phyloP scores from a whole-genome alignment of 53 echinoderm and acorn worm genomes.

The Zoroaster sp. region DNA sequence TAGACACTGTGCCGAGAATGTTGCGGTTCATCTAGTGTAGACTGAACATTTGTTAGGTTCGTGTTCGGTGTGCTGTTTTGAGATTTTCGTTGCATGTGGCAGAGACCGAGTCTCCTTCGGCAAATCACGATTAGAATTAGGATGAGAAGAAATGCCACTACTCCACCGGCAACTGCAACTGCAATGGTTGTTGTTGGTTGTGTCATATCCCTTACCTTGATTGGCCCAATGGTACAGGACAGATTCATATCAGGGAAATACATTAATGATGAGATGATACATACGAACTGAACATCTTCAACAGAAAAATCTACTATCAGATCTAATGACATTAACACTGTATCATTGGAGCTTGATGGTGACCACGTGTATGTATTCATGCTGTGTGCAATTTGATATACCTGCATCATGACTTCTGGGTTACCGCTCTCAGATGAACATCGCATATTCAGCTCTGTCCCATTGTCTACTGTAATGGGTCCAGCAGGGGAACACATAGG shows the following conservation, averaged over 20 bases:
- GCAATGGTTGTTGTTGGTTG: background rate
- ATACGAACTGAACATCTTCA: background rate
- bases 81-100: background rate
- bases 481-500: background rate
- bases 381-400: background rate
- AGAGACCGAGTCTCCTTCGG: background rate
- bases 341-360: background rate
- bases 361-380: background rate
- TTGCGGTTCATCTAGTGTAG: background rate
- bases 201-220: background rate
- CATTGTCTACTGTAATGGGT: background rate
- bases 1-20: background rate
- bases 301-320: background rate
- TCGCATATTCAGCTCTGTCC: conserved; percentile 4
- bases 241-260: background rate
- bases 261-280: background rate
- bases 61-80: background rate
- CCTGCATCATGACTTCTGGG: conserved; percentile 3
- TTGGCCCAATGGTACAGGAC: conserved; percentile 9
- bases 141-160: background rate
- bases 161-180: conserved; percentile 12
- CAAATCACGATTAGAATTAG: background rate
- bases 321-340: background rate
- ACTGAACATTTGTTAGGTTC: background rate
- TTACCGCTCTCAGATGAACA: conserved; percentile 24